Evolutionary conservation across 2,888 invertebrate species (phyloP), one percentile per base, ranked within the genome.

Genomic region (Rugalucina vietnamica): DNA sequence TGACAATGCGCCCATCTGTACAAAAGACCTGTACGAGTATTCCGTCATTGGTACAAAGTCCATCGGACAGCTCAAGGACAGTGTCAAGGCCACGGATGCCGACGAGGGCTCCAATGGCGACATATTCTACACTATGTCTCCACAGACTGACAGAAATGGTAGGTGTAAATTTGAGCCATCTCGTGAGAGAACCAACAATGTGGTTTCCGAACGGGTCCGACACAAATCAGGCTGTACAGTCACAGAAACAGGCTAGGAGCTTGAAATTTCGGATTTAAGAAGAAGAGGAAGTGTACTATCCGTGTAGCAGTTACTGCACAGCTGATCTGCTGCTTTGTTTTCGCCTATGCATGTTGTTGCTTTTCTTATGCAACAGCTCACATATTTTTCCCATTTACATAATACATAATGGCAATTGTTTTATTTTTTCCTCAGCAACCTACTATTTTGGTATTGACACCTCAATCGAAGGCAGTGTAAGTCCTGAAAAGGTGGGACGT

Each of bases 31-130:
- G 18, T 92, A 91, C 74, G 80, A 85, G 36, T 89, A 91, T 74
- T 75, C 77, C 18, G 88, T 91, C 2, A 81, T 88, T 43, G 92
- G 91, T 34, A 91, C 89, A 69, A 83, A 80, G 72, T 76, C 74
- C 14, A 74, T 78, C 0, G 79, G 81, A 14, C 79, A 80, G 8
- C 81, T 81, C 0, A 87, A 91, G n/a, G 91, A 87, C 14, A 34
- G 57, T 18, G 88, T 92, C 0, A 24, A 79, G 3, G 92, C 92
- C 1, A 79, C 57, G 3, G 92, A 92, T 81, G 73, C 34, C 0
- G 92, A 92, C 81, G 80, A 79, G 18, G 92, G 91, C 1, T 39
- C 75, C 8, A 91, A 90, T 81, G 91, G 91, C 2, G 77, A 86
- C 37, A 72, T 92, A 8, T 21, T 36, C 0, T 92, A 91, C 76